A percentile compares a stretch with the other conserved stretches of the same genome.
Conservation (phyloP, 53 echinoderm and acorn worm genomes). For the Mesocentrotus franciscanus region DNA sequence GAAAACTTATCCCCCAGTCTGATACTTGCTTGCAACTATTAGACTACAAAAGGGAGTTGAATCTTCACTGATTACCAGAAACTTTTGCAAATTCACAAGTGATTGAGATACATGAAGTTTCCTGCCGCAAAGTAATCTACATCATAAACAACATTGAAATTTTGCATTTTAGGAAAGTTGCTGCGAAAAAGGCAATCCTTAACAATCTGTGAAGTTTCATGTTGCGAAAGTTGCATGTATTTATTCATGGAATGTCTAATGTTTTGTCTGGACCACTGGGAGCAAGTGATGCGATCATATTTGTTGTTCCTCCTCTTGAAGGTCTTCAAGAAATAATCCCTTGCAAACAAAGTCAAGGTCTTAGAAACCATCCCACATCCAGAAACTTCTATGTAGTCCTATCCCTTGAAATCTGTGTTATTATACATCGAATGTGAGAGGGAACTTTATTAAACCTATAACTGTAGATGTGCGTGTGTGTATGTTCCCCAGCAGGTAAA, state of each 20-base stretch:
- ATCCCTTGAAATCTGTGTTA: background rate
- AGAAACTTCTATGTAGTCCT: background rate
- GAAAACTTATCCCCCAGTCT: no score
- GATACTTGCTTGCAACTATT: no score
- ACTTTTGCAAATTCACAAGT: no score
- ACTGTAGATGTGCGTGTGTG: background rate
- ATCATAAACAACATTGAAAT: no score
- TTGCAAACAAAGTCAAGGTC: background rate
- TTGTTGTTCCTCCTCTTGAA: background rate
- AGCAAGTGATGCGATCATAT: background rate
- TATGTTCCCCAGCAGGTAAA: constrained; percentile 5
- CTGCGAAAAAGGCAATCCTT: no score
- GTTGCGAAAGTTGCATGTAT: background rate
- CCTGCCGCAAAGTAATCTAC: no score
- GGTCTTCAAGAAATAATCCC: background rate
- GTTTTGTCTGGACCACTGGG: background rate
- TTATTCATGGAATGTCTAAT: background rate
- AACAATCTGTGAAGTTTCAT: no score
- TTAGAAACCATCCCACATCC: background rate
- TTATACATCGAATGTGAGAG: background rate
- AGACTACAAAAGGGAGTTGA: no score
- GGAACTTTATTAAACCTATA: background rate
- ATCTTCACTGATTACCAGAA: no score
- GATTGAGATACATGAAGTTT: no score
- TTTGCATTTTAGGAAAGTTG: no score